Base-by-base conservation (phyloP, 1,140 invertebrate species). In the Samia ricini region DNA sequence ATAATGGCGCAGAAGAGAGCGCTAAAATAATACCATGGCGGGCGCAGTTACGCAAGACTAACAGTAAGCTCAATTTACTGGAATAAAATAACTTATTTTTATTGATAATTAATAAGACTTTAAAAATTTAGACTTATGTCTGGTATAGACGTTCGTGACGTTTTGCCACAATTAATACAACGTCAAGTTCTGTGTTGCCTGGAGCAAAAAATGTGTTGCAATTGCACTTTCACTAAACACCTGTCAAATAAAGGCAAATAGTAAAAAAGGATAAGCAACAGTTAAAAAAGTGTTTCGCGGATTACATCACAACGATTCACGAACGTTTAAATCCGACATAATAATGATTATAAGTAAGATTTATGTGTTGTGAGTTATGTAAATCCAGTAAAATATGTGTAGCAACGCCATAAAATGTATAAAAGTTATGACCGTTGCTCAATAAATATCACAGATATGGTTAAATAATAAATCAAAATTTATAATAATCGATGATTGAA, bases 21-120 rank as follows among this genome's bases (percentile, higher is more conserved):
- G 91, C 68, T 92, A 95, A 79, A 71, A 96, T 97, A 54, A 96
- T 97, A 42, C 96, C 96, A 0, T 97, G 96, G 96, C 92, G 96
- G 77, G 95, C 96, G 18, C 95, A 97, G 79, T 91, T 97, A 42
- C 92, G 96, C 72, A 97, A 97, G 90, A 97, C 96, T 2, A 97
- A 97, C 82, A 97, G 95, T 89, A 95, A 94, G 74, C 91, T 96
- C 19, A 95, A 95, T 80, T 91, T 95, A 66, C 88, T 95, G 64
- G 95, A 95, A 83, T 95, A 91, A 83, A 59, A 23, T 42, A 57
- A 42, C 19, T 42, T 57, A 57, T 55, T 55, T 52, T 52, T 55
- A 12, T n/a, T n/a, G n/a, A n/a, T n/a, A 24, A 24, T 55, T 55
- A 42, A 15, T 42, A 55, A 55, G 52, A 22, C 22, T 55, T 24